A percentile compares a stretch with the other conserved stretches of the same genome.
These are phyloP conservation scores for Xanthorhoe designata DNA, from an alignment of 2,888 invertebrate genomes.

Conservation along the genomic window DNA sequence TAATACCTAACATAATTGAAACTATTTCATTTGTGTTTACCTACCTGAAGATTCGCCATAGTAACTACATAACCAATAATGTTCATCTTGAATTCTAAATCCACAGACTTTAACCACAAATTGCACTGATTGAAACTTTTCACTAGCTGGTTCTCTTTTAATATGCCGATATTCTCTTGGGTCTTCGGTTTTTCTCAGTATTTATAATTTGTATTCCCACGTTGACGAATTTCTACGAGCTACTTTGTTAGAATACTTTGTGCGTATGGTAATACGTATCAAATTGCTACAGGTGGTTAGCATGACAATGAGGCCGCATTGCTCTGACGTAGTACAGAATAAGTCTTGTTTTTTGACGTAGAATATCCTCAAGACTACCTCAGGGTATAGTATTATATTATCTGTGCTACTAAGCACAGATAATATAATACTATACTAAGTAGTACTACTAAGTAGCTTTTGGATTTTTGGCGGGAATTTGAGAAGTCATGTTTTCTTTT, in stretches of 20 bases:
- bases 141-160: slow-evolving; percentile 39
- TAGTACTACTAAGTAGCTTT: too few species aligned
- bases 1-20: background rate
- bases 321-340: slow-evolving; percentile 21
- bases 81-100: slow-evolving; percentile 48
- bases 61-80: slow-evolving; percentile 55
- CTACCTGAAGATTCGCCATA: slow-evolving; percentile 57
- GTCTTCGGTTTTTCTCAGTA: slow-evolving; percentile 42
- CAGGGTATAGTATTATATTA: too few species aligned
- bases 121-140: slow-evolving; percentile 9
- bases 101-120: slow-evolving; percentile 1
- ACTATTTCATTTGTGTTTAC: background rate
- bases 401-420: too few species aligned
- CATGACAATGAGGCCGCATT: slow-evolving; percentile 34
- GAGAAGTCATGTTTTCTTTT: too few species aligned
- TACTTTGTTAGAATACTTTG: slow-evolving; percentile 52
- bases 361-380: too few species aligned
- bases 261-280: slow-evolving; percentile 51
- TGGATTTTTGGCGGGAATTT: too few species aligned
- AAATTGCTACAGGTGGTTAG: slow-evolving; percentile 28
- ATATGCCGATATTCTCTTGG: slow-evolving; percentile 43
- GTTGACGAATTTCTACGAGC: slow-evolving; percentile 55
- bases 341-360: slow-evolving; percentile 25
- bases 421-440: too few species aligned
- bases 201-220: slow-evolving; percentile 63